Percentiles rank a stretch among this genome's conserved stretches.
Evolutionary conservation across 1,140 invertebrate species (phyloP).

Genomic region (Dendroctonus ponderosae): DNA sequence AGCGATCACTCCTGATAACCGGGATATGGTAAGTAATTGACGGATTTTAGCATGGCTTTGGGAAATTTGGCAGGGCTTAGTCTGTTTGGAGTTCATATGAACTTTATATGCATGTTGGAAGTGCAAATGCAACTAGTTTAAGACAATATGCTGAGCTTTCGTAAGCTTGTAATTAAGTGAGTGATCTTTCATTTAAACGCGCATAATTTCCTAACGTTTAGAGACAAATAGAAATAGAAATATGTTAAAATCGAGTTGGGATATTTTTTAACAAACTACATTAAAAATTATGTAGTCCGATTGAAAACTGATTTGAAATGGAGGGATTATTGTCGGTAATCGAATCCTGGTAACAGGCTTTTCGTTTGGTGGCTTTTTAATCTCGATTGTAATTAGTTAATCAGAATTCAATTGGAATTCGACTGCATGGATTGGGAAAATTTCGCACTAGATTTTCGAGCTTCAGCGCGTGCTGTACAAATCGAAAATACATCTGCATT

Average conservation of each 20-base stretch:
- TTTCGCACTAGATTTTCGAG: slow-evolving; percentile 11
- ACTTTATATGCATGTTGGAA: too few relatives aligned
- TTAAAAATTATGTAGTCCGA: slow-evolving; percentile 9
- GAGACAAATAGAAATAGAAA: too few relatives aligned
- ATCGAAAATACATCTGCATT: too few relatives aligned
- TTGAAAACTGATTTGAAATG: slow-evolving; percentile 27
- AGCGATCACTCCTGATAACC: slow-evolving; percentile 4
- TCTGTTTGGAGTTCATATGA: too few relatives aligned
- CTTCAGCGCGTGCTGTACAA: too few relatives aligned
- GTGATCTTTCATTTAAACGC: too few relatives aligned
- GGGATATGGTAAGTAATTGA: slow-evolving; percentile 23
- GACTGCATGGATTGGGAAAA: slow-evolving; percentile 11
- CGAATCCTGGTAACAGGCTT: slow-evolving; percentile 4
- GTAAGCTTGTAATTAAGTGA: too few relatives aligned
- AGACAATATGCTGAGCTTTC: too few relatives aligned
- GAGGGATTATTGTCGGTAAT: slow-evolving; percentile 23
- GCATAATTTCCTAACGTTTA: too few relatives aligned
- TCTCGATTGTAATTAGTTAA: slow-evolving; percentile 24
- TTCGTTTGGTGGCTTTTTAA: slow-evolving; percentile 19
- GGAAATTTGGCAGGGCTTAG: slow-evolving; percentile 1
- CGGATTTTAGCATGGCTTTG: slow-evolving; percentile 22
- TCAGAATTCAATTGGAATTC: slow-evolving; percentile 19
- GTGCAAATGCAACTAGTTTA: too few relatives aligned
- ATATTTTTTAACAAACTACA: neutral
- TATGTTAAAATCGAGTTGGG: too few relatives aligned